Evolutionary conservation across 2,888 invertebrate species (phyloP), one percentile per base, ranked within the genome.

Genomic region (Timema podura): DNA sequence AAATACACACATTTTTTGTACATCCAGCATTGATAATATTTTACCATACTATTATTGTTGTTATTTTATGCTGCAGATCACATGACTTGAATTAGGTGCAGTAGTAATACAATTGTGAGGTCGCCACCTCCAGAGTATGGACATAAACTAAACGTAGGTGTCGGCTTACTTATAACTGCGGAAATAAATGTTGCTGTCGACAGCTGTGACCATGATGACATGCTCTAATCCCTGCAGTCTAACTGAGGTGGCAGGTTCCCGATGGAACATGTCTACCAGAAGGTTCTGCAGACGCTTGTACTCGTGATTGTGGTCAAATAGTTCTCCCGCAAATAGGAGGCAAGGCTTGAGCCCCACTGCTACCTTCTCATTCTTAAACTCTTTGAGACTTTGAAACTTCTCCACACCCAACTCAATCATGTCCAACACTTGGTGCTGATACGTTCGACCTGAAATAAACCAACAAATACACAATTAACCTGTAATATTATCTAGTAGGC

Each of bases 321-420:
- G 86, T 65, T 96, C 92, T 0, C 99, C 98, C 80, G 93, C 91
- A 78, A 99, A 97, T 30, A 97, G 80, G 6, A 99, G 81, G 77
- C 95, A 91, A 0, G 98, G 98, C 81, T 98, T 99, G 0, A 90
- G 87, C 6, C 95, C 97, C 6, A 88, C 82, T 0, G 90, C 82
- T 46, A 93, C 88, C 80, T 93, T 95, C 68, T 91, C 88, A 69
- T 87, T 88, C 73, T 89, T 88, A 77, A 96, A 95, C 64, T 93
- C 92, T 16, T 86, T 83, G 80, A 98, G 86, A 0, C 91, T 85
- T 79, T 89, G 89, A 79, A 89, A 97, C 69, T 89, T 87, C 68
- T 94, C 93, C 44, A 98, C 87, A 11, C 96, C 95, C 70, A 99
- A 86, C 82, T 99, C 99, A 70, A 95, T 87, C 96, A 99, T 97